phyloP scores from a whole-genome alignment of 2,113 vertebrate species.

The Nyctereutes procyonoides region DNA sequence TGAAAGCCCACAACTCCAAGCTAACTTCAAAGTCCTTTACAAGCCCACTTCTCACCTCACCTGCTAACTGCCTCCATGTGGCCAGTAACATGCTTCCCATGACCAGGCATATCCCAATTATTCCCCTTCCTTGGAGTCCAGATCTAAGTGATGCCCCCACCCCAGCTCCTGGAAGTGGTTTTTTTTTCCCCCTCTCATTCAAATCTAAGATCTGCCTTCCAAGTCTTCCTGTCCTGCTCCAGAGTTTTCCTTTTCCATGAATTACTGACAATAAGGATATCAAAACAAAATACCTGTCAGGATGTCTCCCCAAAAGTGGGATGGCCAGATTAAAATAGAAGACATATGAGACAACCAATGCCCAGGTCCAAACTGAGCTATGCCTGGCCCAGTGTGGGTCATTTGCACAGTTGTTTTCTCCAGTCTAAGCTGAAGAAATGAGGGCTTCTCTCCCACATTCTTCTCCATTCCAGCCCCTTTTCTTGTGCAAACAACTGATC shows the following conservation, averaged over 20 bases:
- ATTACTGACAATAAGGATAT: background rate
- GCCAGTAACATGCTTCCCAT: background rate
- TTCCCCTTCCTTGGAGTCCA: background rate
- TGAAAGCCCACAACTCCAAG: background rate
- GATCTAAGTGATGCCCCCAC: background rate
- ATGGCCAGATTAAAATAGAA: background rate
- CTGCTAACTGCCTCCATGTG: background rate
- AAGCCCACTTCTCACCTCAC: background rate
- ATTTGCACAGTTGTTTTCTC: background rate
- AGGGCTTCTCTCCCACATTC: background rate
- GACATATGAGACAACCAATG: background rate
- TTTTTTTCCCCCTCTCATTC: background rate
- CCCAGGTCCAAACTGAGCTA: background rate
- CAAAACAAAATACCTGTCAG: background rate
- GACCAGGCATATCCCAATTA: background rate
- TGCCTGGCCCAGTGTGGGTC: accelerated
- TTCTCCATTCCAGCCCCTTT: background rate
- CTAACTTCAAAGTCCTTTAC: background rate
- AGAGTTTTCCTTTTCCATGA: background rate
- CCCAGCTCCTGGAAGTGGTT: background rate
- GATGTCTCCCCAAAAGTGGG: background rate
- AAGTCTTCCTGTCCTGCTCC: background rate
- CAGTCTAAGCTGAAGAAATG: background rate
- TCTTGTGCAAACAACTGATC: slow-evolving; percentile 41
- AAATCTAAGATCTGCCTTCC: background rate